Percentiles rank a stretch among this genome's conserved stretches.
phyloP scores from a whole-genome alignment of 2,888 invertebrate genomes.

The Ferdinandea cuprea region DNA sequence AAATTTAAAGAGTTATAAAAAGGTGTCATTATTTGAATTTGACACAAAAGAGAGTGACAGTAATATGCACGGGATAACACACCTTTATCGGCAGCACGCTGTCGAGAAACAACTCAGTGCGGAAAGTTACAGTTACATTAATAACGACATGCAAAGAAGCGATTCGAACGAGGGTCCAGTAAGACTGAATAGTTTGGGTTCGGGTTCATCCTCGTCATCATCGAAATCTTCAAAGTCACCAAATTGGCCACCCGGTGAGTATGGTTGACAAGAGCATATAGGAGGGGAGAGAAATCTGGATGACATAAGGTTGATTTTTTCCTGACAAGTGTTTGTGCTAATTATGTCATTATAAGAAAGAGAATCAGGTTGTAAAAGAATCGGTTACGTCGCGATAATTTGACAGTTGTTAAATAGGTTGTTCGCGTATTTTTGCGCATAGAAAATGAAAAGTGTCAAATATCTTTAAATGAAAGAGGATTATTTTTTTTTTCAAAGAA shows the following conservation, averaged over 20 bases:
- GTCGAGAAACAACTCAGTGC: slow-evolving; percentile 83
- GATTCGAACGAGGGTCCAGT: slow-evolving; percentile 75
- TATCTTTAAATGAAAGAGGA: too few relatives aligned
- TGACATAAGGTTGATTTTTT: neutral
- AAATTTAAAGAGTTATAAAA: slow-evolving; percentile 1
- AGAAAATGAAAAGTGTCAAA: too few relatives aligned
- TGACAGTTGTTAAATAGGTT: too few relatives aligned
- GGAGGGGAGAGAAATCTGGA: neutral
- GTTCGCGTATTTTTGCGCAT: too few relatives aligned
- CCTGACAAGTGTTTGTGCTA: too few relatives aligned
- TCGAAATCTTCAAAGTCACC: slow-evolving; percentile 79
- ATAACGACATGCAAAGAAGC: slow-evolving; percentile 73
- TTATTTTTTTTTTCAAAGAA: too few relatives aligned
- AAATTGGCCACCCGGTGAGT: slow-evolving; percentile 80
- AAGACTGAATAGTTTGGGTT: slow-evolving; percentile 80
- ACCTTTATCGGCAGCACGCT: slow-evolving; percentile 83
- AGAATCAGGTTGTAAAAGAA: too few relatives aligned
- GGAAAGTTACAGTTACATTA: slow-evolving; percentile 82
- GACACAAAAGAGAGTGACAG: slow-evolving; percentile 4
- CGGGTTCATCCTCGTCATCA: slow-evolving; percentile 81
- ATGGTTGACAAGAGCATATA: neutral
- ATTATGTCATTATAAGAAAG: too few relatives aligned
- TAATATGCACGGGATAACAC: slow-evolving; percentile 82
- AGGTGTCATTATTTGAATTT: slow-evolving; percentile 18
- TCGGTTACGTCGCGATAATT: too few relatives aligned